Evolutionary conservation across 2,113 vertebrate species (phyloP).

Genomic region (Chamaetylas fuelleborni): DNA sequence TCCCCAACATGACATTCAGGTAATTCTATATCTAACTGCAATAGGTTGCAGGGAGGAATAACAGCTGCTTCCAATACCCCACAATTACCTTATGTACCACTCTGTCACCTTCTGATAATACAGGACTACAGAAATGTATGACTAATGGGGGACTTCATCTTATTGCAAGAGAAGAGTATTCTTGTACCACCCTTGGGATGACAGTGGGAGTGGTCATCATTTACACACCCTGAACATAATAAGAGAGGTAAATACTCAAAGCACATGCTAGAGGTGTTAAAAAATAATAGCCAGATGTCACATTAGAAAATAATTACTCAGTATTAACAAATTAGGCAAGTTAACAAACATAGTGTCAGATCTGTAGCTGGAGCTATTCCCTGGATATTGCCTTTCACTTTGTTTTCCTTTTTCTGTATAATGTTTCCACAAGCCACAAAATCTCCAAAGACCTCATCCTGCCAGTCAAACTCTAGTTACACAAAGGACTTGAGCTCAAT

Average conservation of each 20-base stretch:
- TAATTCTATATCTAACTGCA: not conserved
- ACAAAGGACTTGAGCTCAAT: not conserved
- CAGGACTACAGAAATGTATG: not conserved
- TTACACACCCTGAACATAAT: not conserved
- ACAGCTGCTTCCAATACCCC: not conserved
- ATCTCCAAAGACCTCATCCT: not conserved
- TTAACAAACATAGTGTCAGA: not conserved
- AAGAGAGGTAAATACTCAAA: not conserved
- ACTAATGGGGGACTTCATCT: not conserved
- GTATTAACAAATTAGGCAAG: not conserved
- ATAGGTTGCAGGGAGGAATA: not conserved
- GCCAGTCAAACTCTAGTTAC: not conserved
- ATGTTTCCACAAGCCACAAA: not conserved
- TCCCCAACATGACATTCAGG: not conserved
- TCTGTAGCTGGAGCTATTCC: not conserved
- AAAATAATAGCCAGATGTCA: not conserved
- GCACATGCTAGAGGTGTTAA: not conserved
- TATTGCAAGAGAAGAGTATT: not conserved
- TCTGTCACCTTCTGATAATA: not conserved
- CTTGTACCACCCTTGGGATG: not conserved
- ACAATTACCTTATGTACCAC: not conserved
- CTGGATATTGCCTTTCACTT: not conserved
- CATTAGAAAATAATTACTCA: not conserved
- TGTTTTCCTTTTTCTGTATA: not conserved
- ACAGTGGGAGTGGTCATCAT: not conserved